Evolutionary conservation across 1,140 invertebrate genomes (phyloP).

Genomic region (Halotydeus destructor): DNA sequence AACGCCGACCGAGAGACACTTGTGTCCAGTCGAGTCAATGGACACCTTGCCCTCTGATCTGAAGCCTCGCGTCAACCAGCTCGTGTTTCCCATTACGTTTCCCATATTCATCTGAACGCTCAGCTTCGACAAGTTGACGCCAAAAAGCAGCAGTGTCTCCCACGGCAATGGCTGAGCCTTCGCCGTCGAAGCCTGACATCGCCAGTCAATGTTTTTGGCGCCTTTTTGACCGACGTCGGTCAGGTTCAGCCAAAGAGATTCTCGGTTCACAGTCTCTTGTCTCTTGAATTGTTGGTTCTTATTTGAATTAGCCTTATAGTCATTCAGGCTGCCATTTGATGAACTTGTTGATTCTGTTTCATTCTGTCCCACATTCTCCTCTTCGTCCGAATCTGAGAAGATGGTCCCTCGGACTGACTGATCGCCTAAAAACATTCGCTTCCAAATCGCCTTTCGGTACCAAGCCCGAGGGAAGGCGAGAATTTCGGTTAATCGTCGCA

Average conservation of each 20-base stretch:
- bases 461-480: conserved; percentile 93
- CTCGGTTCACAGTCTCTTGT: neutral
- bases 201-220: conserved; percentile 1
- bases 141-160: conserved; percentile 87
- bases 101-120: conserved; percentile 98
- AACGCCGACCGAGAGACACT: conserved; percentile 71
- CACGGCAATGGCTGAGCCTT: conserved; percentile 37
- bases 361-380: neutral
- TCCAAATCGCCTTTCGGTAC: conserved; percentile 78
- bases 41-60: conserved; percentile 69
- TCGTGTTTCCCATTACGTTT: conserved; percentile 93
- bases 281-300: neutral
- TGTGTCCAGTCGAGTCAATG: conserved; percentile 80
- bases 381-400: conserved; percentile 29
- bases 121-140: conserved; percentile 77
- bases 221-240: neutral
- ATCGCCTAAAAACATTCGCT: conserved; percentile 80
- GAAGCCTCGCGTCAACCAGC: conserved; percentile 75
- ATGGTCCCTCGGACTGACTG: conserved; percentile 32
- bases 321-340: neutral
- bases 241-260: neutral
- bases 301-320: neutral
- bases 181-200: neutral
- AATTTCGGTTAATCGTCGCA: conserved; percentile 89
- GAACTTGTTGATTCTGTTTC: neutral